Evolutionary conservation across 1,140 invertebrate genomes (phyloP).

Genomic region (Drosophila arawakana): DNA sequence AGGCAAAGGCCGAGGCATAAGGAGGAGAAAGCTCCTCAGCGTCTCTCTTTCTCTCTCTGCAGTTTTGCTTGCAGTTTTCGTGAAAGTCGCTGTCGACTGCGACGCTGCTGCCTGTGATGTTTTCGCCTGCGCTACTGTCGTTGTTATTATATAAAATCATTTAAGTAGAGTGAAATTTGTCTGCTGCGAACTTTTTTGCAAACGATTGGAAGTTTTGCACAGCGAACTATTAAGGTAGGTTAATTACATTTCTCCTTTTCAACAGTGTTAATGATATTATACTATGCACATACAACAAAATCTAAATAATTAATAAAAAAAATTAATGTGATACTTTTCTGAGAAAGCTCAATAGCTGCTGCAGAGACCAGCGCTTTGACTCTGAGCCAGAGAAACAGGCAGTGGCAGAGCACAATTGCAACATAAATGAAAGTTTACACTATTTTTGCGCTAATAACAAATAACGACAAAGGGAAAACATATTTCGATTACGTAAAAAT

Average conservation of each 20-base stretch:
- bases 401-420: slow-evolving; percentile 48
- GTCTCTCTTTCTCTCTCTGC: slow-evolving; percentile 45
- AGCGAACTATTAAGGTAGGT: slow-evolving; percentile 20
- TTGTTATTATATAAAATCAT: slow-evolving; percentile 79
- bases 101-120: slow-evolving; percentile 13
- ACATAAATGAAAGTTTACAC: slow-evolving; percentile 74
- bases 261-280: slow-evolving; percentile 13
- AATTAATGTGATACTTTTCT: neutral
- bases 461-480: slow-evolving; percentile 74
- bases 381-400: neutral
- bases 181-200: slow-evolving; percentile 36
- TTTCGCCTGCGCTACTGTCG: slow-evolving; percentile 45
- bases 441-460: slow-evolving; percentile 52
- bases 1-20: slow-evolving; percentile 50
- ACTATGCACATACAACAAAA: neutral
- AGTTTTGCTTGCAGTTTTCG: slow-evolving; percentile 79
- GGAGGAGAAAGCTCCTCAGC: slow-evolving; percentile 75
- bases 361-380: slow-evolving; percentile 10
- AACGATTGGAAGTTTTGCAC: slow-evolving; percentile 35
- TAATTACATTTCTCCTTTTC: slow-evolving; percentile 22
- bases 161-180: slow-evolving; percentile 81
- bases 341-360: neutral
- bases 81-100: slow-evolving; percentile 64
- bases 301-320: neutral
- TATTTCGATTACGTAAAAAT: slow-evolving; percentile 63